Percentiles rank a stretch among this genome's conserved stretches.
Evolutionary conservation across 1,140 invertebrate genomes (phyloP).

Genomic region (Notospermus geniculatus): DNA sequence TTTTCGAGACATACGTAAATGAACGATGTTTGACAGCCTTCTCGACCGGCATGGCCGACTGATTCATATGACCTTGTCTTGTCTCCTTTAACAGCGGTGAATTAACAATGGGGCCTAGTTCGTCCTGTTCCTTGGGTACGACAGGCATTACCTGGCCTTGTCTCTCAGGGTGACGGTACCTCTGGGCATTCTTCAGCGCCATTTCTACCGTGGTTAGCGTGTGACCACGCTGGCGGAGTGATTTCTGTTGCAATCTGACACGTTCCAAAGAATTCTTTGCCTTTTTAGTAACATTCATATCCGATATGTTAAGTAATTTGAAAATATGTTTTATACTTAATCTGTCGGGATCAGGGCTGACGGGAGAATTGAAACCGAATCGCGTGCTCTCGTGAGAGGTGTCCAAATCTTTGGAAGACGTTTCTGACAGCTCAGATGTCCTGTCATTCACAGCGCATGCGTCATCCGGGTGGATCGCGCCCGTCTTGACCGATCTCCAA

Average conservation of each 20-base stretch:
- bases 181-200: not conserved
- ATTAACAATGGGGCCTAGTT: not conserved
- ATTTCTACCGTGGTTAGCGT: constrained; percentile 3
- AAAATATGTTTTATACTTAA: constrained; percentile 5
- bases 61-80: not conserved
- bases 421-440: no score
- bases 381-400: not conserved
- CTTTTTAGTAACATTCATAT: not conserved
- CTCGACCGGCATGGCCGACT: not conserved
- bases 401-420: no score
- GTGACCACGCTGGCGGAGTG: not conserved
- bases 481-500: constrained; percentile 1
- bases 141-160: not conserved
- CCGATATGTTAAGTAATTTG: not conserved
- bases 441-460: not conserved
- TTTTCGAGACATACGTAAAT: not conserved
- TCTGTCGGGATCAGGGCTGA: constrained; percentile 7
- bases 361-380: not conserved
- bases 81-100: not conserved
- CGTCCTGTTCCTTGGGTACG: not conserved
- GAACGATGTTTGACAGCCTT: constrained; percentile 6
- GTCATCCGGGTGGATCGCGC: not conserved
- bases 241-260: not conserved
- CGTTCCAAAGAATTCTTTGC: not conserved
- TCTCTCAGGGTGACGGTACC: not conserved